Evolutionary conservation across 2,888 invertebrate species (phyloP).

Genomic region (Villa cingulata): DNA sequence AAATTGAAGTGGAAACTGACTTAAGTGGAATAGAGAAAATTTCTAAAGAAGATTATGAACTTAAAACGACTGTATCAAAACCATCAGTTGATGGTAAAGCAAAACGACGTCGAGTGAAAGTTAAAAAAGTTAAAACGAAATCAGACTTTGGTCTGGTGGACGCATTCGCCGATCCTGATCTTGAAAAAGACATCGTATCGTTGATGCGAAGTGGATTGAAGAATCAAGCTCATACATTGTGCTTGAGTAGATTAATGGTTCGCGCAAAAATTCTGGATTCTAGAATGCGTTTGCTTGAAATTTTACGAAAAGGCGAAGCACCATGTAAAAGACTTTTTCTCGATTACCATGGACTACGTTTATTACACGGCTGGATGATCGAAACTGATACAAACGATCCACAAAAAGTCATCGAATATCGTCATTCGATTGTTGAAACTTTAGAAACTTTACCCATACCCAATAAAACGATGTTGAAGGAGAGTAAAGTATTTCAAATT

Average conservation of each 20-base stretch:
- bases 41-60: not conserved
- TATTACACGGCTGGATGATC: conserved; percentile 88
- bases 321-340: conserved; percentile 77
- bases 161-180: conserved; percentile 48
- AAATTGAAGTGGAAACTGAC: not conserved
- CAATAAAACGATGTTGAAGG: conserved; percentile 84
- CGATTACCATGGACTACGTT: conserved; percentile 81
- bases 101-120: conserved; percentile 12
- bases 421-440: conserved; percentile 62
- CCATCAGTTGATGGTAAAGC: not conserved
- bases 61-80: not conserved
- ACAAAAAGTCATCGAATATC: conserved; percentile 31
- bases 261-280: conserved; percentile 72
- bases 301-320: conserved; percentile 66
- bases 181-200: conserved; percentile 77
- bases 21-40: not conserved
- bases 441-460: conserved; percentile 78
- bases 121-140: conserved; percentile 28
- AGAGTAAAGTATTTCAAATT: conserved; percentile 74
- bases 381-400: conserved; percentile 34
- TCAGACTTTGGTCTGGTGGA: conserved; percentile 2
- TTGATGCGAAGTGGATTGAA: conserved; percentile 66
- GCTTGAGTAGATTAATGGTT: conserved; percentile 81
- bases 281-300: conserved; percentile 57
- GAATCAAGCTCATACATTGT: conserved; percentile 80